phyloP scores from a whole-genome alignment of 2,888 invertebrate species.

The Trachelus tabidus region DNA sequence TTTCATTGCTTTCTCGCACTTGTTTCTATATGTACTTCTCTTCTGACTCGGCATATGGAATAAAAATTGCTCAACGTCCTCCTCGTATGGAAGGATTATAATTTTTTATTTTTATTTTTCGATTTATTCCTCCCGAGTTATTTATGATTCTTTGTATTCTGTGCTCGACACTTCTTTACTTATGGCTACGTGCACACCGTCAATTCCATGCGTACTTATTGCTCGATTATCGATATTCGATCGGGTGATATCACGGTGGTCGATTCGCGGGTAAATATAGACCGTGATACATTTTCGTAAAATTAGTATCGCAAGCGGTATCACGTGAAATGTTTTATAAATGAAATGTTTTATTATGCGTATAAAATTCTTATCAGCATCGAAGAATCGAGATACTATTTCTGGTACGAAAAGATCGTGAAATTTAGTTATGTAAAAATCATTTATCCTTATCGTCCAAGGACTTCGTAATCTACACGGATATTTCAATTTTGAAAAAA shows the following conservation, averaged over 20 bases:
- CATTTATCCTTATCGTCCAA: not conserved
- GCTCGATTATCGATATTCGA: not conserved
- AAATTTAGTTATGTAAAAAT: not conserved
- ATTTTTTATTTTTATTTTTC: not conserved
- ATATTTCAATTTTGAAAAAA: not conserved
- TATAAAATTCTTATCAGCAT: not conserved
- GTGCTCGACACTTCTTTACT: not conserved
- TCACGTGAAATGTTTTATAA: not conserved
- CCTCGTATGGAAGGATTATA: not conserved
- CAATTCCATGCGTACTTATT: not conserved
- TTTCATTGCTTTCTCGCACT: not conserved
- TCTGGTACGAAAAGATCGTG: not conserved
- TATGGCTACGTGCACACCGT: not conserved
- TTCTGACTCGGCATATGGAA: not conserved
- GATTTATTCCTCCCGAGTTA: not conserved
- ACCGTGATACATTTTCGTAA: not conserved
- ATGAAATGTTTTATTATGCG: not conserved
- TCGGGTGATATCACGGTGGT: not conserved
- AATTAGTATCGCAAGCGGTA: not conserved
- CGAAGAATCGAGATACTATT: not conserved
- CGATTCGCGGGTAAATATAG: not conserved
- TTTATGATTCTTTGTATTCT: not conserved
- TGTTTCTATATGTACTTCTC: not conserved
- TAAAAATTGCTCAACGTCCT: no score
- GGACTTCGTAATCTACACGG: not conserved